These are phyloP conservation scores for Hestina assimilis DNA, from an alignment of 1,140 invertebrate genomes.

Conservation along the genomic window DNA sequence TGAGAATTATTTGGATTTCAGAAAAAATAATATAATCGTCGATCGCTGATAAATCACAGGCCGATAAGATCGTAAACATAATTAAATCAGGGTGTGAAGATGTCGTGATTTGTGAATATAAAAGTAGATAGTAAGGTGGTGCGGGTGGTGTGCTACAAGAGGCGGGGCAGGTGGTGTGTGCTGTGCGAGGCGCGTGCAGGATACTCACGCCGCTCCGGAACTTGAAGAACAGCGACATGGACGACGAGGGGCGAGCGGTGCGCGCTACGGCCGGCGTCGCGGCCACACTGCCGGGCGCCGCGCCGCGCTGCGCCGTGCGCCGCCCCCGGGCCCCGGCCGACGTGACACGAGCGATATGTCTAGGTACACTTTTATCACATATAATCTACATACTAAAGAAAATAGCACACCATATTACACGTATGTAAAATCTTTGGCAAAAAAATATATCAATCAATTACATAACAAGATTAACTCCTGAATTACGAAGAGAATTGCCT, in stretches of 20 bases:
- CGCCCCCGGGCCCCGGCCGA: background rate
- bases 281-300: slow-evolving; percentile 26
- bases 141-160: background rate
- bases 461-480: no score
- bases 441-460: no score
- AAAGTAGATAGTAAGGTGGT: background rate
- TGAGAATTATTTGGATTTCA: no score
- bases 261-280: slow-evolving; percentile 42
- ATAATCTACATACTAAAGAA: no score
- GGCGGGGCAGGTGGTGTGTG: background rate
- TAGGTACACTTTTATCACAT: no score
- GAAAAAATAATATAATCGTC: no score
- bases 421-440: no score
- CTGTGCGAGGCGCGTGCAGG: background rate
- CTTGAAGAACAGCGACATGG: slow-evolving; percentile 46
- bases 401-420: no score
- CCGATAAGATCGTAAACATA: background rate
- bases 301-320: slow-evolving; percentile 1
- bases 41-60: no score
- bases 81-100: slow-evolving; percentile 7
- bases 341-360: no score
- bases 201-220: slow-evolving; percentile 41
- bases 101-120: no score
- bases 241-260: slow-evolving; percentile 28
- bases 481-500: no score